phyloP scores from a whole-genome alignment of 1,140 invertebrate genomes.

The Brevipalpus yothersi region DNA sequence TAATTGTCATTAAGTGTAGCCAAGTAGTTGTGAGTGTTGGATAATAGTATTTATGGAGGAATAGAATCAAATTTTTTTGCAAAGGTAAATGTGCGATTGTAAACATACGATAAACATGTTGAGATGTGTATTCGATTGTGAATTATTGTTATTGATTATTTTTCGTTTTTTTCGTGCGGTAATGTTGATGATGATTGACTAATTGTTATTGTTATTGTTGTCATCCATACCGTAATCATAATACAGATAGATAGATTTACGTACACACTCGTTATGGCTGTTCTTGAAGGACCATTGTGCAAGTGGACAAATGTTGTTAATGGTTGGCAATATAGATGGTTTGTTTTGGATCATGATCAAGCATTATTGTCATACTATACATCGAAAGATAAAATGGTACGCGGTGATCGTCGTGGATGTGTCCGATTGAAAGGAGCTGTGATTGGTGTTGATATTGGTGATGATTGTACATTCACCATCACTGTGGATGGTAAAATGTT shows the following conservation, averaged over 20 bases:
- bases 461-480: constrained; percentile 96
- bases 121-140: too few species aligned
- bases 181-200: too few species aligned
- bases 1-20: too few species aligned
- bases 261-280: neutral
- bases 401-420: constrained; percentile 80
- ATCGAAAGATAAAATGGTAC: constrained; percentile 97
- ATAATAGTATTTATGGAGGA: too few species aligned
- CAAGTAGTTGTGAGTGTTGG: too few species aligned
- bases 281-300: constrained; percentile 70
- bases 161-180: too few species aligned
- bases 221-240: neutral
- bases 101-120: too few species aligned
- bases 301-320: constrained; percentile 99
- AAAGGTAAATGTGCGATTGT: too few species aligned
- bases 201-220: too few species aligned
- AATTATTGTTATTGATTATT: too few species aligned
- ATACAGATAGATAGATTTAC: too few species aligned
- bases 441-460: constrained; percentile 95
- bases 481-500: constrained; percentile 97
- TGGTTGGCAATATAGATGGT: constrained; percentile 98
- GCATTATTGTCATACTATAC: constrained; percentile 90
- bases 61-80: too few species aligned
- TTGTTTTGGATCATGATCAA: constrained; percentile 85
- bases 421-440: constrained; percentile 69